Conservation (phyloP, 1,140 invertebrate species). For the Drosophila ercepeae region DNA sequence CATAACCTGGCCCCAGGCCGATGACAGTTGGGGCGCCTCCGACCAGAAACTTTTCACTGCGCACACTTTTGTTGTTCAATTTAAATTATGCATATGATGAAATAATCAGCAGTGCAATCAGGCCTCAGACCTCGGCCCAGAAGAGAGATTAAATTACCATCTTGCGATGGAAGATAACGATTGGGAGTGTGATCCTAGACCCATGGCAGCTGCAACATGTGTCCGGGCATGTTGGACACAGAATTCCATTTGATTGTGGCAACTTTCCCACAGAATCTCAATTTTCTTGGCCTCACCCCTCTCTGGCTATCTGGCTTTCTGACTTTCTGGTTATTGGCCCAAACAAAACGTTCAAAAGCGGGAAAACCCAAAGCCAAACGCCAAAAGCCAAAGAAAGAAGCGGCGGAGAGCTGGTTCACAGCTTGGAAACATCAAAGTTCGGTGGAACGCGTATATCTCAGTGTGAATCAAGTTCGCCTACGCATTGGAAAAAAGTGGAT, state of each 20-base stretch:
- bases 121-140: slow-evolving; percentile 40
- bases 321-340: too few species aligned
- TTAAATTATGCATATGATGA: slow-evolving; percentile 79
- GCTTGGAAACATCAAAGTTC: slow-evolving; percentile 75
- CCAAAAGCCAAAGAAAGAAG: slow-evolving; percentile 25
- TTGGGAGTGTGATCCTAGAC: slow-evolving; percentile 27
- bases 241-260: slow-evolving; percentile 70
- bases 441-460: slow-evolving; percentile 81
- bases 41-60: slow-evolving; percentile 54
- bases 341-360: slow-evolving; percentile 69
- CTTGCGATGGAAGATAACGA: slow-evolving; percentile 53
- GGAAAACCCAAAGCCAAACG: too few species aligned
- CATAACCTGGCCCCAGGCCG: slow-evolving; percentile 52
- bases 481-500: slow-evolving; percentile 76
- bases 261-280: slow-evolving; percentile 78
- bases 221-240: slow-evolving; percentile 63
- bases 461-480: slow-evolving; percentile 79
- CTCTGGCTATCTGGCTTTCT: too few species aligned
- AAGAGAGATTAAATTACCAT: slow-evolving; percentile 60
- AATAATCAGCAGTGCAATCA: slow-evolving; percentile 79
- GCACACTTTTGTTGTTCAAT: slow-evolving; percentile 64
- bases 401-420: slow-evolving; percentile 59
- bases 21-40: slow-evolving; percentile 20
- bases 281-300: slow-evolving; percentile 4
- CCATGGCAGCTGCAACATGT: slow-evolving; percentile 66